Conservation (phyloP, 2,113 vertebrate species). For the Cervus canadensis region DNA sequence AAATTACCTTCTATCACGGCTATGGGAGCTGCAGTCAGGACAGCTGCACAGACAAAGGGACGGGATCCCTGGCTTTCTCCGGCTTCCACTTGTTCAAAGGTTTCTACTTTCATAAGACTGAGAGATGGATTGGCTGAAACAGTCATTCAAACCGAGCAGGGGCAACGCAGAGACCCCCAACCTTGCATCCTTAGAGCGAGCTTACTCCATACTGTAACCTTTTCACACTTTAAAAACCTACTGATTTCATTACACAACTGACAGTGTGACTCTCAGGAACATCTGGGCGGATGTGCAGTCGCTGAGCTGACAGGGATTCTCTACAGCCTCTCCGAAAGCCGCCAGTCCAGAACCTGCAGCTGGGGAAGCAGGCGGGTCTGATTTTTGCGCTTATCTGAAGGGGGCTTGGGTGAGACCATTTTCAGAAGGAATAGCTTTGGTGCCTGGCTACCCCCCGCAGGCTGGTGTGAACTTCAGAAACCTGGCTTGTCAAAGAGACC, state of each 20-base stretch:
- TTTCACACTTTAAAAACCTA: not conserved
- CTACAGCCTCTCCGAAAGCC: rapidly evolving
- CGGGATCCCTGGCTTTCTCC: not conserved
- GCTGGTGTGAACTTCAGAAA: not conserved
- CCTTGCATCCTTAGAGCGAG: not conserved
- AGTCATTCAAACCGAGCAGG: not conserved
- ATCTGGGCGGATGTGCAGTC: rapidly evolving
- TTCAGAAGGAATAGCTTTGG: not conserved
- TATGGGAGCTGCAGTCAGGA: not conserved
- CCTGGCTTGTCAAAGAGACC: not conserved
- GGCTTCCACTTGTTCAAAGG: not conserved
- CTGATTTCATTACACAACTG: rapidly evolving
- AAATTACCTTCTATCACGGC: not conserved
- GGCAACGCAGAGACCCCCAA: not conserved
- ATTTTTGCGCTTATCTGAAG: not conserved
- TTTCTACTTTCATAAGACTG: not conserved
- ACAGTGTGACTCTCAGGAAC: rapidly evolving
- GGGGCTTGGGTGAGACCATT: not conserved
- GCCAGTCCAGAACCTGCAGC: not conserved
- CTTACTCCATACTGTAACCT: rapidly evolving
- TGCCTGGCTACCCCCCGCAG: not conserved
- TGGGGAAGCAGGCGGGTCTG: rapidly evolving
- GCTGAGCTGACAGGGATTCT: not conserved
- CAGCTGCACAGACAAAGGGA: not conserved
- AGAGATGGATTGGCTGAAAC: not conserved